phyloP scores from a whole-genome alignment of 2,888 invertebrate species.

The Ormyrus rosae region DNA sequence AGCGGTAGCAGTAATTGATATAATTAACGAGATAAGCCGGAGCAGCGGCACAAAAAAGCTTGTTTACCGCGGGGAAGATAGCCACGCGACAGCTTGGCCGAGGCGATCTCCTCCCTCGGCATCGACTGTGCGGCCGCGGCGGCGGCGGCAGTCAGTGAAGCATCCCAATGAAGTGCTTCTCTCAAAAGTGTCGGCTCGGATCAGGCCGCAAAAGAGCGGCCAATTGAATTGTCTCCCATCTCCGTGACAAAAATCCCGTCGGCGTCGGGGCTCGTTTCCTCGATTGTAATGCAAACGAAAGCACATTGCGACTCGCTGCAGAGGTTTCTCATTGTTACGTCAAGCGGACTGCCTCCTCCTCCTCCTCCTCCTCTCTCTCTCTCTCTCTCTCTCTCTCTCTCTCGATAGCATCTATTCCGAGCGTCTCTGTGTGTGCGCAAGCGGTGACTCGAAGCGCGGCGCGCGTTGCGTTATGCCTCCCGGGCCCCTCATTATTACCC shows the following conservation, averaged over 20 bases:
- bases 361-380: neutral
- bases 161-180: conserved; percentile 3
- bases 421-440: neutral
- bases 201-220: neutral
- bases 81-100: no score
- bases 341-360: conserved; percentile 26
- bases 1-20: neutral
- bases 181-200: neutral
- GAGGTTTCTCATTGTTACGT: conserved; percentile 55
- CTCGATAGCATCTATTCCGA: conserved; percentile 50
- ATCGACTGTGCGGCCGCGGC: neutral
- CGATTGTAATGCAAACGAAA: conserved; percentile 47
- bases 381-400: conserved; percentile 1
- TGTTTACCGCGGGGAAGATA: no score
- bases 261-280: neutral
- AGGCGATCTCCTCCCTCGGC: no score
- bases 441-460: neutral
- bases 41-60: no score
- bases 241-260: conserved; percentile 42
- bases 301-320: conserved; percentile 26
- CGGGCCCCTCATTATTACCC: conserved; percentile 33
- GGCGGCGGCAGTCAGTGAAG: neutral
- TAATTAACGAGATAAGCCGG: neutral
- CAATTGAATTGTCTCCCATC: conserved; percentile 30
- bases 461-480: conserved; percentile 2